Evolutionary conservation across 2,797 vertebrate species (phyloP).

Genomic region (Dermochelys coriacea): DNA sequence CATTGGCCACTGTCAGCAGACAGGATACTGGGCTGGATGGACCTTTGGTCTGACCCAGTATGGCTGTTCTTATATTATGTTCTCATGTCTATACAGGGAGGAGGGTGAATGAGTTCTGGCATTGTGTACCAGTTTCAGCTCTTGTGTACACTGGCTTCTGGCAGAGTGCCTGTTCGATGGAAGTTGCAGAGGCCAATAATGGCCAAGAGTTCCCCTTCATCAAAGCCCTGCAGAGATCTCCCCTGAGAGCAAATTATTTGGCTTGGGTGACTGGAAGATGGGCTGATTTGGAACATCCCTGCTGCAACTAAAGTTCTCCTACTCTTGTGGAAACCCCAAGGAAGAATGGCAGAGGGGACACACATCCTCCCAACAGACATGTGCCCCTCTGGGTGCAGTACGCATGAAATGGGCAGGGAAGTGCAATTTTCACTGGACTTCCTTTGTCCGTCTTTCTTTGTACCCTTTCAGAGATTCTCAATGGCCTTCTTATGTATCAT

Average conservation of each 20-base stretch:
- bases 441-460: neutral
- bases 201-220: neutral
- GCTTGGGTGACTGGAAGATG: neutral
- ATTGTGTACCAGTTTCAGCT: neutral
- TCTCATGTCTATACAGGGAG: neutral
- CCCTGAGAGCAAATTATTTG: neutral
- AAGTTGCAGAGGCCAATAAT: neutral
- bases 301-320: neutral
- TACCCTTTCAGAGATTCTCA: neutral
- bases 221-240: neutral
- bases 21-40: too few relatives aligned
- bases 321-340: neutral
- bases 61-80: too few relatives aligned
- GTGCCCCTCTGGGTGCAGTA: neutral
- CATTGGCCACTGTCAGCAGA: too few relatives aligned
- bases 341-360: neutral
- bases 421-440: conserved; percentile 7
- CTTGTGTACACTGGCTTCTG: neutral
- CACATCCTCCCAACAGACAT: neutral
- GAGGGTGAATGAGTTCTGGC: neutral
- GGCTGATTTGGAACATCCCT: neutral
- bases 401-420: neutral
- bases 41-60: too few relatives aligned
- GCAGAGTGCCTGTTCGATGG: neutral
- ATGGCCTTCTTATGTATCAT: conserved; percentile 17